Evolutionary conservation across 2,888 invertebrate genomes (phyloP).

Genomic region (Scotopteryx bipunctaria): DNA sequence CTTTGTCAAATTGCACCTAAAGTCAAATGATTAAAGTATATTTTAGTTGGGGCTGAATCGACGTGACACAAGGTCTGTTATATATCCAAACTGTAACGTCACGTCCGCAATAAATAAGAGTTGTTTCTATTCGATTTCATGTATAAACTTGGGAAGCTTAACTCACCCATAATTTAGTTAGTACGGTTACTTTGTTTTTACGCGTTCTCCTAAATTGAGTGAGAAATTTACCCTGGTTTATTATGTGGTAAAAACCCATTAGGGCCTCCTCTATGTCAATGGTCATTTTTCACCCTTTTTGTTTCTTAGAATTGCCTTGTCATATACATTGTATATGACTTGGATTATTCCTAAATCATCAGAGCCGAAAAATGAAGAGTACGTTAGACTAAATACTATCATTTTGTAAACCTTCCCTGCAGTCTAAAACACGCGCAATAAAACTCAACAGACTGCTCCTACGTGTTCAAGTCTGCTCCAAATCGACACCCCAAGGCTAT

Average conservation of each 20-base stretch:
- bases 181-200: conserved; percentile 26
- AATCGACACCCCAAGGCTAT: conserved; percentile 43
- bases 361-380: no score
- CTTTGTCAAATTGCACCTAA: background rate
- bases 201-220: conserved; percentile 18
- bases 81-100: conserved; percentile 6
- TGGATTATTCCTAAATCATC: no score
- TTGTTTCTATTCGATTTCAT: conserved; percentile 39
- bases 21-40: background rate
- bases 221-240: conserved; percentile 21
- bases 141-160: conserved; percentile 33
- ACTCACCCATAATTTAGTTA: conserved; percentile 29
- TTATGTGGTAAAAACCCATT: conserved; percentile 6
- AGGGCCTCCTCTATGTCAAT: background rate
- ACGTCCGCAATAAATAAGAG: conserved; percentile 39
- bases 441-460: conserved; percentile 32
- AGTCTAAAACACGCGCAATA: conserved; percentile 26
- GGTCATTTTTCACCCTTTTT: background rate
- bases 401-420: conserved; percentile 2
- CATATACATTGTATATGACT: no score
- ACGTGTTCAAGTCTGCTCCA: conserved; percentile 33
- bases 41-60: background rate
- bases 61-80: background rate
- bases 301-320: no score
- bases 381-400: no score